Evolutionary conservation across 2,888 invertebrate genomes (phyloP), one percentile per base, ranked within the genome.

Genomic region (Phoronis australis): DNA sequence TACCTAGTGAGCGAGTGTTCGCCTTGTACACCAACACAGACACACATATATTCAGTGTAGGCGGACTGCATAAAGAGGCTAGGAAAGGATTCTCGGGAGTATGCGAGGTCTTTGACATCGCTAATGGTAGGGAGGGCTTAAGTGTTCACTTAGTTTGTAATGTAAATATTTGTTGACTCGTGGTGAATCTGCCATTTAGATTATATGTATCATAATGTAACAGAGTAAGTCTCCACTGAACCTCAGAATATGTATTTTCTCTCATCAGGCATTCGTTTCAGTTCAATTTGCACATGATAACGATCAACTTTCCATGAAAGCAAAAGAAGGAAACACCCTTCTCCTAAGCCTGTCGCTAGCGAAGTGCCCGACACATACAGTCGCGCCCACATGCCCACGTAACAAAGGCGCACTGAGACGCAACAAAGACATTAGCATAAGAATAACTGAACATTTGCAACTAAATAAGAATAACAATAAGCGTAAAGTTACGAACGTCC

Each of bases 1-100:
- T 75, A 39, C 74, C 72, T 0, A 64, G 64, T 50, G 69, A 68
- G 51, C 57, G 74, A 26, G 73, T 75, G 25, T 75, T 75, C 62
- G 67, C 73, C n/a, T 57, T 66, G 58, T 73, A 73, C 51, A 53
- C 62, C 6, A 50, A 61, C 24, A 58, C 64, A 27, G 68, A 69
- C 42, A 64, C 59, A 6, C 60, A 69, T 49, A 68, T 75, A 27
- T 65, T 61, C 57, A 73, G 72, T 57, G 53, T 73, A 2, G 75
- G 73, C 21, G 75, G 75, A 4, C 60, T 75, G 2, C 63, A 66
- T 26, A 65, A 69, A 50, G 67, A 69, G 12, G 64, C 69, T n/a
- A 65, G 51, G 22, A 57, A 63, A 37, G 72, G 72, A 1, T 73
- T 75, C 52, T 68, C 70, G 15, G 64, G 71, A 54, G 59, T 55